Evolutionary conservation across 1,140 invertebrate species (phyloP), one percentile per base, ranked within the genome.

Genomic region (Zophobas atratus): DNA sequence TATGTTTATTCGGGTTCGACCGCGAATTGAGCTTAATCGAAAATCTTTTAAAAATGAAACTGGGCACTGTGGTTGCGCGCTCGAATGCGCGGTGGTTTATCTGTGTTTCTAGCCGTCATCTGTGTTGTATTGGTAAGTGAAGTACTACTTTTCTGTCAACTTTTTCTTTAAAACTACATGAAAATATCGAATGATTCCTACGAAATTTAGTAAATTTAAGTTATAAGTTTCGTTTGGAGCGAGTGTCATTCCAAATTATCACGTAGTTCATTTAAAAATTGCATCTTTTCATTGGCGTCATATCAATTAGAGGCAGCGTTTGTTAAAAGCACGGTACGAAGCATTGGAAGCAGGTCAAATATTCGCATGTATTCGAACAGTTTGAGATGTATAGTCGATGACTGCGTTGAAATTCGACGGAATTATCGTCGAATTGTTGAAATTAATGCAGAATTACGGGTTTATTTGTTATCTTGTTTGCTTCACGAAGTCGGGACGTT

Each of bases 81-180:
- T 79, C 71, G 63, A 70, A 67, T 81, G 82, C 83, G 83, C 81
- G 41, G 8, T 43, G 63, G 67, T 48, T 60, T 56, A 77, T 77
- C 79, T 81, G 79, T 84, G 82, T 84, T 83, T 76, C 56, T 80
- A 81, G 82, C 82, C 81, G 82, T 85, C 83, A 85, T 82, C 83
- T 84, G 84, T 85, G 82, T 82, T 83, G 83, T 82, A 82, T 84
- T 84, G 83, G 81, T 84, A 83, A 84, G 82, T 84, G 79, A 71
- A 80, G 75, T 76, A 73, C 81, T 78, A 56, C 56, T 73, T 77
- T 77, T 82, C 82, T 81, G 36, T 75, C 32, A 39, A 75, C 76
- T 77, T 73, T 73, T 82, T 77, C 79, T 80, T 53, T 81, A 79
- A 80, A 81, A 82, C 76, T 84, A 85, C 81, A 80, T 57, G 39